Percentiles rank a stretch among this genome's conserved stretches.
Conservation (phyloP, 2,797 vertebrate genomes). For the Danio kyathit region DNA sequence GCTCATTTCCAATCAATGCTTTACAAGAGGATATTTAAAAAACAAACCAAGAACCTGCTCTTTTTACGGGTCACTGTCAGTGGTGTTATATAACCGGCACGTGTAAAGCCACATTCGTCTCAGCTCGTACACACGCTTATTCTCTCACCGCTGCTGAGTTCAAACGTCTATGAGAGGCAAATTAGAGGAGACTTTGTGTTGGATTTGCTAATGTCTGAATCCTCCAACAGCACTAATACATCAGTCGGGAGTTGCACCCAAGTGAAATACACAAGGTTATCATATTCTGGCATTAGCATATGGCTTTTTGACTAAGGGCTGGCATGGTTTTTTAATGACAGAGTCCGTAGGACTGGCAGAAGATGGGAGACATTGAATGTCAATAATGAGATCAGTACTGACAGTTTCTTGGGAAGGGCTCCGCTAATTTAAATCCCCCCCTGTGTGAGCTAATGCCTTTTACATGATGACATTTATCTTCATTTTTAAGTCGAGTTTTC, state of each 20-base stretch:
- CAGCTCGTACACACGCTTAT: not conserved
- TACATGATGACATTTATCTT: not conserved
- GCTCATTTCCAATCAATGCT: not conserved
- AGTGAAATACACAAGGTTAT: slow-evolving; percentile 28
- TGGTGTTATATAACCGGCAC: slow-evolving; percentile 48
- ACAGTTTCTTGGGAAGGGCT: slow-evolving; percentile 17
- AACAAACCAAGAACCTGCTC: slow-evolving; percentile 1
- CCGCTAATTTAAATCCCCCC: slow-evolving; percentile 2
- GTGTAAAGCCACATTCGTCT: slow-evolving; percentile 28
- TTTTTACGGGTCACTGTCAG: slow-evolving; percentile 8
- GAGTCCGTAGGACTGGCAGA: slow-evolving; percentile 3
- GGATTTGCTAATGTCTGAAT: not conserved
- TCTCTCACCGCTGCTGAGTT: not conserved
- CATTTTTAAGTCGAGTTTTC: not conserved
- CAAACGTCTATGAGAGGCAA: slow-evolving; percentile 7
- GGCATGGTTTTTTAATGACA: not conserved
- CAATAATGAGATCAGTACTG: not conserved
- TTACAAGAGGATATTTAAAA: slow-evolving; percentile 4
- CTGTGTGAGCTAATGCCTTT: not conserved
- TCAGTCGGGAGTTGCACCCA: slow-evolving; percentile 1
- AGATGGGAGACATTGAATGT: slow-evolving; percentile 1
- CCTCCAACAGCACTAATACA: not conserved
- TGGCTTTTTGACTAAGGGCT: not conserved
- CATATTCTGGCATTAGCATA: not conserved
- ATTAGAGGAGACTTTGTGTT: slow-evolving; percentile 28